Percentiles rank a stretch among this genome's conserved stretches.
These are phyloP conservation scores for Mustelus asterias DNA, from an alignment of 2,113 vertebrate species.

Conservation along the genomic window DNA sequence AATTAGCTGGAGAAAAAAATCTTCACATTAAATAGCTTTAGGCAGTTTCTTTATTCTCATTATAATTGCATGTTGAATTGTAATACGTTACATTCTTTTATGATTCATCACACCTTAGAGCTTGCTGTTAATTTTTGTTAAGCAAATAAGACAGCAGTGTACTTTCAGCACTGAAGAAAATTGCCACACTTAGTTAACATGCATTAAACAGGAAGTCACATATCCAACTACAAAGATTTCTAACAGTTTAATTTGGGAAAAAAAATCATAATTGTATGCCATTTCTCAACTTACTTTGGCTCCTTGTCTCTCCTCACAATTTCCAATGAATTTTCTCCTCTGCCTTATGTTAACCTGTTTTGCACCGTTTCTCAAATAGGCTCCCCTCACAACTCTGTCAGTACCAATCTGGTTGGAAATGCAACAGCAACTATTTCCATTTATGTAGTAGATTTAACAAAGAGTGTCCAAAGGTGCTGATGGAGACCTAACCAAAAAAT, in stretches of 20 bases:
- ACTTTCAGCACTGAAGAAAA: not conserved
- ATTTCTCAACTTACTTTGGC: not conserved
- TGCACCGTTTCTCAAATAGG: not conserved
- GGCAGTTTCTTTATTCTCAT: constrained; percentile 11
- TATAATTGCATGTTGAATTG: not conserved
- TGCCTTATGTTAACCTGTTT: not conserved
- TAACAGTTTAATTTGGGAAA: not conserved
- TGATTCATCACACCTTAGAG: not conserved
- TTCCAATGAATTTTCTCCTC: not conserved
- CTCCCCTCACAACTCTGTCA: not conserved
- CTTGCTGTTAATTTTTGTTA: not conserved
- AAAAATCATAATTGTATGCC: not conserved
- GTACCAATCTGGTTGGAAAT: not conserved
- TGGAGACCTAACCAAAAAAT: not conserved
- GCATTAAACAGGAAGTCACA: not conserved
- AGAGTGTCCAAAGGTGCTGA: not conserved
- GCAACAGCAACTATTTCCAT: not conserved
- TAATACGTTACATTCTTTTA: not conserved
- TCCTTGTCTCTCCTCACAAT: not conserved
- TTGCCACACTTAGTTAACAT: not conserved
- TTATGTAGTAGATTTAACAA: not conserved
- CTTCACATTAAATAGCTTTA: not conserved
- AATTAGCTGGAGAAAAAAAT: not conserved
- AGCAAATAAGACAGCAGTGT: not conserved
- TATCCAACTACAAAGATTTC: not conserved